Percentiles rank a stretch among this genome's conserved stretches.
These are phyloP conservation scores for Aspidapion aeneum DNA, from an alignment of 2,888 invertebrate species.

Conservation along the genomic window DNA sequence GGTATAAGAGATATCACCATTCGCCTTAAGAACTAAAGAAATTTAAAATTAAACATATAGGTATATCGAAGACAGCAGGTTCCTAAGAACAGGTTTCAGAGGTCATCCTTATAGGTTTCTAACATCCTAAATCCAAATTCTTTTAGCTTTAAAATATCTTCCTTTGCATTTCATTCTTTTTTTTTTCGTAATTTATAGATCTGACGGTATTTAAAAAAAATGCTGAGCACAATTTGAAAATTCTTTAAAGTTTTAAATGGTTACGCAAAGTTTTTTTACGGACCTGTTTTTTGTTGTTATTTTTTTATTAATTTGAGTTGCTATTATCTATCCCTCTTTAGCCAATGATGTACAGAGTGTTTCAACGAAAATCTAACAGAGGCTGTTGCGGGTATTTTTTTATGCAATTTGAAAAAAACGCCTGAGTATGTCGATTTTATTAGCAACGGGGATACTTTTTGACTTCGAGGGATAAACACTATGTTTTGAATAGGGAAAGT, in stretches of 20 bases:
- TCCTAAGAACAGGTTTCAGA: neutral
- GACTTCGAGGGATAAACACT: no score
- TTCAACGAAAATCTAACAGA: no score
- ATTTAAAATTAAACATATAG: neutral
- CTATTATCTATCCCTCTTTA: no score
- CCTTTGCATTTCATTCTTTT: neutral
- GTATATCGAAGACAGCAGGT: neutral
- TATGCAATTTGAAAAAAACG: no score
- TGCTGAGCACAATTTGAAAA: neutral
- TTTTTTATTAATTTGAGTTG: no score
- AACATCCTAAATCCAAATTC: neutral
- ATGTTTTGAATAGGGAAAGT: no score
- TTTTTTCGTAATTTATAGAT: neutral
- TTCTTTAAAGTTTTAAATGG: neutral
- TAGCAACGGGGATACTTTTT: no score
- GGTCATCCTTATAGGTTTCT: neutral
- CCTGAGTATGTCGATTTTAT: no score
- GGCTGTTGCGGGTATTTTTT: no score
- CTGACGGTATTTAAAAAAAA: neutral
- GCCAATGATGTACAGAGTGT: no score
- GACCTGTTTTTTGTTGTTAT: neutral
- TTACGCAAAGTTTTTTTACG: no score
- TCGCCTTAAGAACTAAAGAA: neutral
- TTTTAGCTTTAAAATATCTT: neutral
- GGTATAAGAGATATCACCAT: neutral